phyloP scores from a whole-genome alignment of 2,888 invertebrate genomes.

The Callimorpha dominula region DNA sequence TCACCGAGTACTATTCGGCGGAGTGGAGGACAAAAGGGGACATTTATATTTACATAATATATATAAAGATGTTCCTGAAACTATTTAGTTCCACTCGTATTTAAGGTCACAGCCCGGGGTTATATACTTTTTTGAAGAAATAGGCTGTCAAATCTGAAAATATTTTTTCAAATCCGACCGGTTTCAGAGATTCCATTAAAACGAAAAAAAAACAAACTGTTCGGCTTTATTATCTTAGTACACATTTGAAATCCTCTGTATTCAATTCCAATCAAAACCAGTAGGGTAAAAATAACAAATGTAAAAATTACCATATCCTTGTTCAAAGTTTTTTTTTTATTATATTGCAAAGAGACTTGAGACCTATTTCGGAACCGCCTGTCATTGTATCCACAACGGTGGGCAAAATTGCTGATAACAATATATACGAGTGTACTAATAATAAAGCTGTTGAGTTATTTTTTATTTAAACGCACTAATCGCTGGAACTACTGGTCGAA shows the following conservation, averaged over 20 bases:
- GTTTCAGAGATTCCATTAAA: neutral
- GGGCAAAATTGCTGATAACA: neutral
- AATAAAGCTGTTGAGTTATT: too few species aligned
- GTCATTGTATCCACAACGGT: neutral
- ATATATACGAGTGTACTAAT: too few species aligned
- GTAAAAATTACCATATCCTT: neutral
- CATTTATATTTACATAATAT: too few species aligned
- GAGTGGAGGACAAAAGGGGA: too few species aligned
- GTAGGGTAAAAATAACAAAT: neutral
- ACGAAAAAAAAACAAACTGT: neutral
- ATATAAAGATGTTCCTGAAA: too few species aligned
- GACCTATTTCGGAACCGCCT: neutral
- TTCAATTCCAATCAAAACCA: neutral
- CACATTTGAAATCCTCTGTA: neutral
- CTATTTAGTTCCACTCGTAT: too few species aligned
- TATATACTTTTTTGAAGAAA: neutral
- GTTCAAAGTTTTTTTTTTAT: neutral
- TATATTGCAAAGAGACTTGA: neutral
- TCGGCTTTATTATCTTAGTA: neutral
- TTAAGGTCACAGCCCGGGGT: too few species aligned
- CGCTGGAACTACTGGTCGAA: too few species aligned
- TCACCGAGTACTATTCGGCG: too few species aligned
- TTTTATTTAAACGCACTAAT: too few species aligned
- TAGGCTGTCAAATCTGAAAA: neutral
- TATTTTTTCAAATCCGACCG: neutral